Evolutionary conservation across 2,888 invertebrate genomes (phyloP).

Genomic region (Amphipyra tragopoginis): DNA sequence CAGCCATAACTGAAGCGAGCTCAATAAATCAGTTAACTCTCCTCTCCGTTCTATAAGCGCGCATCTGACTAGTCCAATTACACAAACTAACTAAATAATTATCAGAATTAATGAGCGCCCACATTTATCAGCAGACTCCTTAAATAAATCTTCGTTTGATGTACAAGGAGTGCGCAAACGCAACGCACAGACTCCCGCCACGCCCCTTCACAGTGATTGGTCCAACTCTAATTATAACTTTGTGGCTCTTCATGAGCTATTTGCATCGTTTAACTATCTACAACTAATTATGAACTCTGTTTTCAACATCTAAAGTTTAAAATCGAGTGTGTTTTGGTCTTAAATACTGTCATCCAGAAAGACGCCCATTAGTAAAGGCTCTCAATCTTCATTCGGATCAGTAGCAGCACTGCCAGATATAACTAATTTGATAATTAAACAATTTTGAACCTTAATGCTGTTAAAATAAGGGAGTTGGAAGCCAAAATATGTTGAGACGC

Average conservation of each 20-base stretch:
- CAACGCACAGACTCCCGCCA: constrained; percentile 70
- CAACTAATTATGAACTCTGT: constrained; percentile 61
- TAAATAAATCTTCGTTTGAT: constrained; percentile 85
- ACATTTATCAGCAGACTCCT: constrained; percentile 80
- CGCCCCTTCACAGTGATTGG: constrained; percentile 84
- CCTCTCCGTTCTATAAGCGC: constrained; percentile 56
- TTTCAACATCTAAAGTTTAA: constrained; percentile 7
- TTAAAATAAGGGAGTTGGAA: constrained; percentile 52
- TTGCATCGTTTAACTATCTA: constrained; percentile 82
- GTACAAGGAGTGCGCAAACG: constrained; percentile 74
- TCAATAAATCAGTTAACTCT: constrained; percentile 66
- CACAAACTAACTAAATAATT: constrained; percentile 87
- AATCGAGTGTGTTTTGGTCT: constrained; percentile 43
- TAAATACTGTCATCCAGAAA: constrained; percentile 85
- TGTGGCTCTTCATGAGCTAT: constrained; percentile 80
- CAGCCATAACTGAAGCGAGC: constrained; percentile 44
- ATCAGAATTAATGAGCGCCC: constrained; percentile 86
- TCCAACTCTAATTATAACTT: constrained; percentile 86
- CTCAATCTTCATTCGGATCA: constrained; percentile 85
- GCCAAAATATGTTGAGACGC: constrained; percentile 47
- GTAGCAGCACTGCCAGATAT: constrained; percentile 68
- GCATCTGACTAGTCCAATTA: constrained; percentile 85
- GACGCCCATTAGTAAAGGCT: constrained; percentile 87
- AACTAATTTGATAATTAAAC: constrained; percentile 62
- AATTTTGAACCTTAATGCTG: constrained; percentile 62